Evolutionary conservation across 2,113 vertebrate species (phyloP).

Genomic region (Megalops atlanticus): DNA sequence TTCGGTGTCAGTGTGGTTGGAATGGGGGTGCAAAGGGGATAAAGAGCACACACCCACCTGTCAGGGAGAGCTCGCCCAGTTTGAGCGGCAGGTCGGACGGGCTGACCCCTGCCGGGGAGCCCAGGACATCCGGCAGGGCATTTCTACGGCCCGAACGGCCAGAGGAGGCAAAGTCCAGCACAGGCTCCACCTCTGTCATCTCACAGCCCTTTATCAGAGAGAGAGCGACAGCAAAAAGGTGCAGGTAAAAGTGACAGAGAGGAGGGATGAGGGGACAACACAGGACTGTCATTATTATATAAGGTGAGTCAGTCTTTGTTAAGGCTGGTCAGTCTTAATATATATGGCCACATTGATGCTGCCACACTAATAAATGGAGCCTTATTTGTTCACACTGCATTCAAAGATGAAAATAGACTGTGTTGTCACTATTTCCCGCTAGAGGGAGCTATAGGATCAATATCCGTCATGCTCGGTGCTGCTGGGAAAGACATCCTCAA

Average conservation of each 20-base stretch:
- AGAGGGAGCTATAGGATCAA: constrained; percentile 18
- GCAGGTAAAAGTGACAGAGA: too few species aligned
- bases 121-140: constrained; percentile 85
- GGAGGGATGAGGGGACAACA: background rate
- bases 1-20: background rate
- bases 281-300: background rate
- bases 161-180: constrained; percentile 83
- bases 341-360: background rate
- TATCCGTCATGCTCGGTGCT: background rate
- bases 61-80: constrained; percentile 80
- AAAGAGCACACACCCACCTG: constrained; percentile 61
- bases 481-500: background rate
- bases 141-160: constrained; percentile 82
- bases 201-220: constrained; percentile 38
- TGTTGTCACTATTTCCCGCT: constrained; percentile 11
- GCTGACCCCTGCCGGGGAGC: constrained; percentile 82
- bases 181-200: constrained; percentile 87
- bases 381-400: background rate
- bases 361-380: background rate
- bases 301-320: too few species aligned
- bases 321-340: too few species aligned
- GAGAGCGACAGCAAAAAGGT: background rate
- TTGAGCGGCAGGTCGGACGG: constrained; percentile 83
- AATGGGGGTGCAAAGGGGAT: background rate
- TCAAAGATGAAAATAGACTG: background rate